These are phyloP conservation scores for Festucalex cinctus DNA, from an alignment of 2,113 vertebrate species.

Conservation along the genomic window DNA sequence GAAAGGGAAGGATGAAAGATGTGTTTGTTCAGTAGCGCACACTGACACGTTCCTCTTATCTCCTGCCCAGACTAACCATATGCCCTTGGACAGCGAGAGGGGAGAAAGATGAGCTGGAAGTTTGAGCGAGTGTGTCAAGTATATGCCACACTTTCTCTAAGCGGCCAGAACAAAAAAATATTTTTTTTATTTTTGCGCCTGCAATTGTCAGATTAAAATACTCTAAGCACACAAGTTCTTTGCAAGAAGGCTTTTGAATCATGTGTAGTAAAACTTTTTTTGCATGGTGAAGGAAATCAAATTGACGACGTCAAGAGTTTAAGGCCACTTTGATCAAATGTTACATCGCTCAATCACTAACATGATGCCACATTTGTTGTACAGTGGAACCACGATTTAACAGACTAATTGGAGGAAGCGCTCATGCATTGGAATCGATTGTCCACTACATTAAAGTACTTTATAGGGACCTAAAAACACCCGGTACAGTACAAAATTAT, in stretches of 20 bases:
- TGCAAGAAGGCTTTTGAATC: not conserved
- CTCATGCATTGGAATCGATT: no score
- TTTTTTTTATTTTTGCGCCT: not conserved
- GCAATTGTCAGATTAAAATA: slow-evolving; percentile 1
- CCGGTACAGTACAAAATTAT: no score
- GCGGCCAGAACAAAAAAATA: not conserved
- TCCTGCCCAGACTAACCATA: slow-evolving; percentile 88
- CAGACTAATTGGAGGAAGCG: no score
- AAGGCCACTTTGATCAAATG: not conserved
- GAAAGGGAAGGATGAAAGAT: slow-evolving; percentile 59
- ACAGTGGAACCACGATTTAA: no score
- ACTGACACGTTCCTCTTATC: slow-evolving; percentile 85
- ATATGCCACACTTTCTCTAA: not conserved
- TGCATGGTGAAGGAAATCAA: not conserved
- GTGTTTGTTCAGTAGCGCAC: slow-evolving; percentile 64
- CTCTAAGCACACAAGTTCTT: not conserved
- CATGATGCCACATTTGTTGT: no score
- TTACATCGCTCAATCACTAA: not conserved
- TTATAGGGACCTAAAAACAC: no score
- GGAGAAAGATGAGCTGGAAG: slow-evolving; percentile 50
- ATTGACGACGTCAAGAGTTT: not conserved
- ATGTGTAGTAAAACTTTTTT: not conserved
- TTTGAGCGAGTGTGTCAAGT: slow-evolving; percentile 17
- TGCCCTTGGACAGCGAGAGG: slow-evolving; percentile 72
- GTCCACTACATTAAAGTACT: no score